Conservation (phyloP, 2,113 vertebrate genomes). For the Apistogramma diplotaenia region DNA sequence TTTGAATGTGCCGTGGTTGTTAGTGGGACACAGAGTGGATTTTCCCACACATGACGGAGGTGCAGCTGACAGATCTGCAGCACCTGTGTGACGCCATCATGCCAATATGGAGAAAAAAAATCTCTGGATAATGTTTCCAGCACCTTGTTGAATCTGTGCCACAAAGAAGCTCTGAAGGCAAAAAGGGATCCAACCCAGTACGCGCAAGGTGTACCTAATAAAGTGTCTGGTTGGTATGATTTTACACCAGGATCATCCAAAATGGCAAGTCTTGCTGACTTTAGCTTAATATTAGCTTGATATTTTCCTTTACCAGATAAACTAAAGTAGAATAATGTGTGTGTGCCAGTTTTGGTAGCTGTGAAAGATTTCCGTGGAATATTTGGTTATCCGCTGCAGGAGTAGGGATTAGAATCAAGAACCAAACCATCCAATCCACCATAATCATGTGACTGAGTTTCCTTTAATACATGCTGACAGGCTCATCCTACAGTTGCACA, state of each 20-base stretch:
- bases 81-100: neutral
- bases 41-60: accelerated
- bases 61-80: neutral
- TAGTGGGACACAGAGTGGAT: no score
- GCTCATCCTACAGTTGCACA: neutral
- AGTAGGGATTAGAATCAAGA: neutral
- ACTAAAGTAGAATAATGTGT: neutral
- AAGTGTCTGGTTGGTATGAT: neutral
- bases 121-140: neutral
- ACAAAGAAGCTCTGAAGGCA: neutral
- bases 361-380: no score
- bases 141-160: neutral
- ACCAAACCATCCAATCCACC: no score
- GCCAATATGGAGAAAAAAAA: neutral
- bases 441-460: neutral
- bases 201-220: neutral
- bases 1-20: no score
- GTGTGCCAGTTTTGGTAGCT: neutral
- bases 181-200: neutral
- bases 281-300: neutral
- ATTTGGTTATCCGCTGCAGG: neutral
- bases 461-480: neutral
- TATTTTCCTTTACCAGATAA: neutral
- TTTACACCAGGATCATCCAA: neutral
- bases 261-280: neutral